phyloP scores from a whole-genome alignment of 2,797 vertebrate genomes.

The Varecia variegata region DNA sequence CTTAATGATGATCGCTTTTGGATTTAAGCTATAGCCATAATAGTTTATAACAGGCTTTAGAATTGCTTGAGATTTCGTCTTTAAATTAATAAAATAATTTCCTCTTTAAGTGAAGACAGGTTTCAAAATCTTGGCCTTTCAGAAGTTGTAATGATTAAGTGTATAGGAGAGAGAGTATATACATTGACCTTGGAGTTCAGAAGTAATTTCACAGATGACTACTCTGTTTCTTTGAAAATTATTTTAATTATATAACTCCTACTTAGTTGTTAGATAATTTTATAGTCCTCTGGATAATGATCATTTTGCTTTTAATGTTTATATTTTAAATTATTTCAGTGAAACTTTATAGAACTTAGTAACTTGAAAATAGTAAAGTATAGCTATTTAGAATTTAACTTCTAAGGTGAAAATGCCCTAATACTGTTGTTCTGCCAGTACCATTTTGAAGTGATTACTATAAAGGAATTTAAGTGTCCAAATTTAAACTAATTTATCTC shows the following conservation, averaged over 20 bases:
- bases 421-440: neutral
- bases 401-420: neutral
- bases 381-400: neutral
- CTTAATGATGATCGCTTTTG: constrained; percentile 14
- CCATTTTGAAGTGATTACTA: neutral
- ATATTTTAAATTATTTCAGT: constrained; percentile 19
- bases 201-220: constrained; percentile 13
- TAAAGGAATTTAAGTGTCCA: neutral
- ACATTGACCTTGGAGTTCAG: neutral
- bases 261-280: neutral
- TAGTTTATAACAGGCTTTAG: neutral
- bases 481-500: neutral
- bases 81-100: constrained; percentile 50
- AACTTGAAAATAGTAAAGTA: constrained; percentile 8
- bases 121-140: neutral
- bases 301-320: constrained; percentile 42
- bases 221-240: constrained; percentile 11
- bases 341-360: neutral
- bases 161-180: neutral
- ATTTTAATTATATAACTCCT: neutral
- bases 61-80: constrained; percentile 26
- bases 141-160: neutral
- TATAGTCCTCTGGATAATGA: neutral
- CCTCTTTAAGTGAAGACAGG: constrained; percentile 1
- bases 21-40: neutral